Percentiles rank a stretch among this genome's conserved stretches.
Evolutionary conservation across 2,797 vertebrate genomes (phyloP).

Genomic region (Coregonus suidteri): DNA sequence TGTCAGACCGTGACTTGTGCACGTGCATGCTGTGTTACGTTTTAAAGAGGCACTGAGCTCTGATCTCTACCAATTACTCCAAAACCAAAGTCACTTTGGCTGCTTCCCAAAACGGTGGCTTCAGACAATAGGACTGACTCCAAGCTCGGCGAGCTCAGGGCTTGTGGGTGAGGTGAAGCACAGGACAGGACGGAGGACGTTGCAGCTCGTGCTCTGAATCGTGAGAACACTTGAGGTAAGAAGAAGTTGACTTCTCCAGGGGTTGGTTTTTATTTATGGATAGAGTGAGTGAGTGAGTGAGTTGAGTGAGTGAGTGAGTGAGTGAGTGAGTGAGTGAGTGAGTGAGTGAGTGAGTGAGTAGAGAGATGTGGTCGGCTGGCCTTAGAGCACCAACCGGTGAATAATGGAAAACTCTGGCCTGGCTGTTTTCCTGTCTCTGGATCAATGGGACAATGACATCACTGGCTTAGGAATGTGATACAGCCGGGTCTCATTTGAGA

Average conservation of each 20-base stretch:
- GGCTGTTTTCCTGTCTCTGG: constrained; percentile 33
- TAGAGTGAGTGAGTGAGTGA: constrained; percentile 32
- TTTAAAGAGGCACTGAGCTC: no score
- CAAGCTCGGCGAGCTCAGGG: not conserved
- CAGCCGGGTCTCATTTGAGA: constrained; percentile 8
- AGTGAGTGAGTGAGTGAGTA: constrained; percentile 20
- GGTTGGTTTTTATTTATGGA: constrained; percentile 54
- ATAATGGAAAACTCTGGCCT: constrained; percentile 59
- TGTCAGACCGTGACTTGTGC: no score
- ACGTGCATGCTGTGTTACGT: no score
- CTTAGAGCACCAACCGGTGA: constrained; percentile 28
- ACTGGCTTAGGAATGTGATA: constrained; percentile 35
- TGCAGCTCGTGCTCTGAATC: constrained; percentile 46
- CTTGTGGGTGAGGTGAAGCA: not conserved
- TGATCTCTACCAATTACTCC: no score
- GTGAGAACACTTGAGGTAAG: constrained; percentile 32
- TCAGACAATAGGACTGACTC: constrained; percentile 6
- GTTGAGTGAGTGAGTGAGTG: constrained; percentile 24
- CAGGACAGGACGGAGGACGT: constrained; percentile 3
- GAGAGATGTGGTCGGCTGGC: not conserved
- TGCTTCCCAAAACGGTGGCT: not conserved
- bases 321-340: constrained; percentile 21
- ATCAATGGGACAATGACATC: constrained; percentile 44
- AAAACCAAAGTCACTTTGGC: not conserved
- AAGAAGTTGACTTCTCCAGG: constrained; percentile 9